Percentiles rank a stretch among this genome's conserved stretches.
These are phyloP conservation scores for Thermophis baileyi DNA, from an alignment of 2,113 vertebrate genomes.

Conservation along the genomic window DNA sequence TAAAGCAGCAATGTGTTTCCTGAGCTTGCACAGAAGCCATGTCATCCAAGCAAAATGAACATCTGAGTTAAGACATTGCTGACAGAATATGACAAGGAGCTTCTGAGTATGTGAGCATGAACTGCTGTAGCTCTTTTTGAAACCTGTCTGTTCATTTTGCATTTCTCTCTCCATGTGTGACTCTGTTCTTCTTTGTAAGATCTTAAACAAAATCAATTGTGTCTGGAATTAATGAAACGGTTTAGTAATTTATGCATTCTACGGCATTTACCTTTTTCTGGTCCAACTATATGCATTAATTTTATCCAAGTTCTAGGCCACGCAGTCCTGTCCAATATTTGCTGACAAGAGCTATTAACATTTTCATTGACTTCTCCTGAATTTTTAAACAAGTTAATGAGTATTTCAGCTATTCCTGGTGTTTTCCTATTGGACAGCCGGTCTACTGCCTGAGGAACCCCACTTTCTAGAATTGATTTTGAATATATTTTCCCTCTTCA, in stretches of 20 bases:
- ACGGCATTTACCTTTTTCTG: not conserved
- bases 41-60: not conserved
- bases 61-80: not conserved
- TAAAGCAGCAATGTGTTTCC: not conserved
- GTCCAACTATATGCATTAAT: not conserved
- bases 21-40: not conserved
- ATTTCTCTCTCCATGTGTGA: not conserved
- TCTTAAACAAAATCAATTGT: not conserved
- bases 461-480: not conserved
- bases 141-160: not conserved
- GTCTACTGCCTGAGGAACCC: not conserved
- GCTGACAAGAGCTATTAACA: not conserved
- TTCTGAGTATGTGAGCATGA: not conserved
- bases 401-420: not conserved
- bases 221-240: not conserved
- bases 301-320: not conserved
- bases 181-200: not conserved
- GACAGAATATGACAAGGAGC: not conserved
- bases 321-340: not conserved
- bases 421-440: not conserved
- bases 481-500: not conserved
- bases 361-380: not conserved
- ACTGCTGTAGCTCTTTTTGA: not conserved
- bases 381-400: not conserved
- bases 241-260: not conserved